Conservation (phyloP, 2,888 invertebrate genomes). For the Melangyna quadrimaculata region DNA sequence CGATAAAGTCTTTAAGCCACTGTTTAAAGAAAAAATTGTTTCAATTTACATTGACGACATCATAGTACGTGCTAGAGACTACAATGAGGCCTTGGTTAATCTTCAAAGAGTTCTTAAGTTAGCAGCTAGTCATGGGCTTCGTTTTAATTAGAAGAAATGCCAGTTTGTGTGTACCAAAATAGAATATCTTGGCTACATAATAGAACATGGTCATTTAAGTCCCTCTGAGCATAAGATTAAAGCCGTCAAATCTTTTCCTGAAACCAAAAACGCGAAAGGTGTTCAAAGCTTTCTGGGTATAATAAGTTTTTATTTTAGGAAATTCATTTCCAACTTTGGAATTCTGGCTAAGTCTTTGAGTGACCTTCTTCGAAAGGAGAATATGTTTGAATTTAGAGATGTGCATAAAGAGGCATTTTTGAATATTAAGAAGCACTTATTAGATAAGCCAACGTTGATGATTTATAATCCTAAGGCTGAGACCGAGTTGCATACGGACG, state of each 20-base stretch:
- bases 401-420: background rate
- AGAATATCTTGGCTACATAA: conserved; percentile 20
- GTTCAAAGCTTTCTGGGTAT: conserved; percentile 23
- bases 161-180: background rate
- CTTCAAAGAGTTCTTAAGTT: background rate
- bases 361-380: background rate
- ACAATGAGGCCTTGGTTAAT: background rate
- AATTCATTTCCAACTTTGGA: too few relatives aligned
- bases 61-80: background rate
- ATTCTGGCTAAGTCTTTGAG: too few relatives aligned
- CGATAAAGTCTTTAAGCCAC: background rate
- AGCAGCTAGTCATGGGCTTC: background rate
- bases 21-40: background rate
- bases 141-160: conserved; percentile 10
- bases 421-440: background rate
- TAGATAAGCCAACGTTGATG: background rate
- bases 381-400: background rate
- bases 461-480: background rate
- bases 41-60: conserved; percentile 9
- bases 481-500: too few relatives aligned
- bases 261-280: conserved; percentile 6
- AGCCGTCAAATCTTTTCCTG: background rate
- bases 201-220: background rate
- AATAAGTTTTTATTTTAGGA: background rate
- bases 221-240: background rate